These are phyloP conservation scores for Propsilocerus akamusi DNA, from an alignment of 1,140 invertebrate species.

Conservation along the genomic window DNA sequence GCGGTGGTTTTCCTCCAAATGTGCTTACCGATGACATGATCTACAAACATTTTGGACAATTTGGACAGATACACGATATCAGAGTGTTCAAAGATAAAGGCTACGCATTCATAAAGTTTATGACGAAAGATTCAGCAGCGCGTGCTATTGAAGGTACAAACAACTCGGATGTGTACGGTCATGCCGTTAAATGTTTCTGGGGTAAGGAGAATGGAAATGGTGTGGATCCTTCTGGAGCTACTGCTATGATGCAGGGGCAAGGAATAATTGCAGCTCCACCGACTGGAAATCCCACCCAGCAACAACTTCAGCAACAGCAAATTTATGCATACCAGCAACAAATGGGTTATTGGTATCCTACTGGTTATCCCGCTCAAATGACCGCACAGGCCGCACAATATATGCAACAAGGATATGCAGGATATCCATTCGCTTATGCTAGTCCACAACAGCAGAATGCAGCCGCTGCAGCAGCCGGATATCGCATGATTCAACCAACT, in stretches of 20 bases:
- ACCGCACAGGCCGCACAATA: conserved; percentile 34
- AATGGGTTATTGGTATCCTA: conserved; percentile 59
- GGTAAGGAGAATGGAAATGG: conserved; percentile 63
- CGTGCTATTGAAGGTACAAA: conserved; percentile 94
- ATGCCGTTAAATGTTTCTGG: conserved; percentile 98
- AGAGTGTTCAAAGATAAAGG: conserved; percentile 98
- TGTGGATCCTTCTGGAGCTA: conserved; percentile 13
- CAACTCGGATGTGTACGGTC: conserved; percentile 90
- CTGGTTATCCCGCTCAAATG: conserved; percentile 25
- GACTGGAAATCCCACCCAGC: conserved; percentile 19
- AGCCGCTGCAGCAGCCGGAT: conserved; percentile 15
- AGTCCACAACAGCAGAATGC: conserved; percentile 21
- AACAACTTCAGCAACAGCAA: conserved; percentile 36
- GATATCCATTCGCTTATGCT: conserved; percentile 26
- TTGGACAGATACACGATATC: conserved; percentile 91
- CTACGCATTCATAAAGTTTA: conserved; percentile 98
- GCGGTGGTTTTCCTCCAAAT: conserved; percentile 84
- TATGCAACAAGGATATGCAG: conserved; percentile 36
- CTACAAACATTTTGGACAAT: conserved; percentile 84
- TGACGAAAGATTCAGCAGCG: conserved; percentile 90
- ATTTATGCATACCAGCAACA: conserved; percentile 55
- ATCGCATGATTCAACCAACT: conserved; percentile 27
- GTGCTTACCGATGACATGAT: conserved; percentile 90
- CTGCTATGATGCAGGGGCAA: conserved; percentile 12
- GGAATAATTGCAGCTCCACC: conserved; percentile 14